phyloP scores from a whole-genome alignment of 2,888 invertebrate genomes.

The Sinohyriopsis cumingii region DNA sequence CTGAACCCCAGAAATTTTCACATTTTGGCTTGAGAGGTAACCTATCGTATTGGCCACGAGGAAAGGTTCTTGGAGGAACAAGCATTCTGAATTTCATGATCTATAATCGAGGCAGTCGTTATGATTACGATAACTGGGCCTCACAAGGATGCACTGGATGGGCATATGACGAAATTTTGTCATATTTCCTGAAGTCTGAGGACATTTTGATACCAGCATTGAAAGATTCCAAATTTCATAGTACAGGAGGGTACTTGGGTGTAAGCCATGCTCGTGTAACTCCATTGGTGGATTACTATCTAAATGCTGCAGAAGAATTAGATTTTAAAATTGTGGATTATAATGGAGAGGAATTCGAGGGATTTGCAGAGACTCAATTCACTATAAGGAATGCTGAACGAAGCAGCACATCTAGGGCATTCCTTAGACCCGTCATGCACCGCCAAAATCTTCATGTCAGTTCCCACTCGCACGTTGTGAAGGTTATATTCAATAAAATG shows the following conservation, averaged over 20 bases:
- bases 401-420: conserved; percentile 61
- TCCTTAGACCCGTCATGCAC: conserved; percentile 50
- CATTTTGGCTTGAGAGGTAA: conserved; percentile 55
- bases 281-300: conserved; percentile 49
- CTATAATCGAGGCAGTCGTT: conserved; percentile 86
- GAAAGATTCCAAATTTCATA: conserved; percentile 55
- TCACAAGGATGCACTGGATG: conserved; percentile 89
- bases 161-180: conserved; percentile 86
- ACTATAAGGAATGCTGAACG: conserved; percentile 50
- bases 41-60: conserved; percentile 90
- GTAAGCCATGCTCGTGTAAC: conserved; percentile 50
- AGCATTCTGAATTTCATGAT: conserved; percentile 93
- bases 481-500: conserved; percentile 41
- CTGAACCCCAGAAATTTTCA: conserved; percentile 67
- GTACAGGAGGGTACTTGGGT: conserved; percentile 56
- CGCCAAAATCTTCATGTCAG: conserved; percentile 51
- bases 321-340: conserved; percentile 75
- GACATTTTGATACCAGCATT: conserved; percentile 66
- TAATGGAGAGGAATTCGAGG: conserved; percentile 21
- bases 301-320: conserved; percentile 77
- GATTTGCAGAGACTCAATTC: conserved; percentile 18
- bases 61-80: conserved; percentile 91
- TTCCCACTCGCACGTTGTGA: conserved; percentile 40
- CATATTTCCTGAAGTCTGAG: conserved; percentile 75
- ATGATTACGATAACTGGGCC: conserved; percentile 92